Base-by-base conservation (phyloP, 1,140 invertebrate species). In the Aradophagus sp. region DNA sequence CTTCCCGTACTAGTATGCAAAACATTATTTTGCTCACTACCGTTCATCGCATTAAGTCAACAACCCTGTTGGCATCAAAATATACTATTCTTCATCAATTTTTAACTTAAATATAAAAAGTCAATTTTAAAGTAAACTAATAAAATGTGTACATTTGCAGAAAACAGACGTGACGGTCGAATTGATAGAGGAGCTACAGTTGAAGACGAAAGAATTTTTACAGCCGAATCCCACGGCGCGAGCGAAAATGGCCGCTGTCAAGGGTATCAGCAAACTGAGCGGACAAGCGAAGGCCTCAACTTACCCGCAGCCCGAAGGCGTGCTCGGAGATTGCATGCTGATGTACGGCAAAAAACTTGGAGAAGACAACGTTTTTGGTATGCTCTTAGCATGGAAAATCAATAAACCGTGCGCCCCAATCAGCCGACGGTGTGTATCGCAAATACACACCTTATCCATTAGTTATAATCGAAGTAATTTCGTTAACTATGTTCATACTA, bases 241-340 rank as follows among this genome's bases (percentile, higher is more conserved):
- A 45, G 95, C 95, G 2, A 97, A 97, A 86, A 97, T 97, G 95
- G 95, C 95, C 0, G 95, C 95, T 36, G 94, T 97, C 5, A 96
- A 97, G 85, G 93, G 93, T 19, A 95, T 95, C 65, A 94, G 92
- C 68, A 95, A 95, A 85, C 86, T 95, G 38, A 94, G 93, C 77
- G 93, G 93, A 11, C 93, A 95, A 80, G 93, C 93, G 4, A 95
- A 95, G 84, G 93, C 92, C 17, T 93, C 93, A 78, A 95, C 96
- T 14, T 99, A 99, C 86, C 97, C 97, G 19, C 98, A 99, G 80
- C 97, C 98, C 0, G 98, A 99, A 86, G 98, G 98, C 35, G 93
- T 96, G 35, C 88, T 99, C 5, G 97, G 97, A 5, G 98, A 99
- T 80, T 95, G 96, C 73, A 98, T 99, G 97, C 87, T 95, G 36